Base-by-base conservation (phyloP, 1,140 invertebrate species). In the Drosophila simulans region DNA sequence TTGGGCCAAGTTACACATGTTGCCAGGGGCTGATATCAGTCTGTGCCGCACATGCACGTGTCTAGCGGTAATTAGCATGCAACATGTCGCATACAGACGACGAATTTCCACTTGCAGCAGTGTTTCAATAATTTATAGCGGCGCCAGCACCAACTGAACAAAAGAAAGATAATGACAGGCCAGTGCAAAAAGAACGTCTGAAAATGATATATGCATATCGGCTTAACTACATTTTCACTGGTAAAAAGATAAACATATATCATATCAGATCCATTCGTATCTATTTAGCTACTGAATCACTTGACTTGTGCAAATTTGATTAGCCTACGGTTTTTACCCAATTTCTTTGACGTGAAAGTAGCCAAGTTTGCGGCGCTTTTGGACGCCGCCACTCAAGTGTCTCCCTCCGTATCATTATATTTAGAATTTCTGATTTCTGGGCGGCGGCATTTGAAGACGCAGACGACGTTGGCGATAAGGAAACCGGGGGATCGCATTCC, bases 401-500 rank as follows among this genome's bases (percentile, higher is more conserved):
- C 34, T 17, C 17, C 17, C 17, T 17, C 22, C 37, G 46, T 40
- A 39, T 57, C 17, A 75, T 56, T 75, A 75, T 75, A 76, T 75
- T 66, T 76, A 75, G 52, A 42, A 75, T 75, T 75, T 51, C 22
- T 25, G 37, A 63, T 56, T 72, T 55, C 27, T 40, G 35, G 60
- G 62, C 72, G 72, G 72, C 60, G 25, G 49, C 39, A 75, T 75
- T 75, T 75, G 60, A 72, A 72, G 68, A 39, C 46, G 34, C 66
- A 71, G 52, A 35, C 69, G 17, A 37, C 12, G 48, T 35, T 17
- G 13, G 15, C 57, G 63, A 66, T 66, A 66, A 64, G 58, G 5
- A n/a, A 8, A n/a, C 2, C 57, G 17, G 17, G 25, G 46, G 17
- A 31, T 31, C 20, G 8, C n/a, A n/a, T 45, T 39, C 13, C 56